Percentiles rank a stretch among this genome's conserved stretches.
These are phyloP conservation scores for Batillaria attramentaria DNA, from an alignment of 1,140 invertebrate species.

Conservation along the genomic window DNA sequence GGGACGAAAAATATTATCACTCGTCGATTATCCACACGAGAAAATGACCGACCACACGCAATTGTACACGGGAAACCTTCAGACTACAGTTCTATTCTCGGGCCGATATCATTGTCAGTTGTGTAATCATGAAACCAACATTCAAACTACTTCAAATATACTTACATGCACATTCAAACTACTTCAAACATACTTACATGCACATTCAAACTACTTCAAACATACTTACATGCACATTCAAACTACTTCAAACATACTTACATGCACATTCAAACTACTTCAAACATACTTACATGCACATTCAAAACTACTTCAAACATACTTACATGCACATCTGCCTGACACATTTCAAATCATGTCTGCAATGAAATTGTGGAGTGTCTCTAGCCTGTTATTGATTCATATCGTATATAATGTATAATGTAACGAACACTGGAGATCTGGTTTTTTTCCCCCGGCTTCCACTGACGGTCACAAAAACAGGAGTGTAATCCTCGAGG, in stretches of 20 bases:
- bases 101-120: too few species aligned
- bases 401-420: too few species aligned
- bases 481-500: too few species aligned
- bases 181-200: background rate
- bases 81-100: too few species aligned
- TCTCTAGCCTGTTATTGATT: too few species aligned
- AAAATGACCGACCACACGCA: background rate
- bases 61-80: background rate
- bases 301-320: background rate
- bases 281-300: conserved; percentile 4
- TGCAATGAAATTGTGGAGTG: too few species aligned
- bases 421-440: too few species aligned
- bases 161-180: background rate
- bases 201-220: background rate
- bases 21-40: background rate
- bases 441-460: too few species aligned
- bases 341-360: too few species aligned
- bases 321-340: background rate
- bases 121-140: too few species aligned
- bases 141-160: background rate
- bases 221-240: background rate
- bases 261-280: background rate
- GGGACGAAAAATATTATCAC: background rate
- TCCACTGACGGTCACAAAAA: too few species aligned
- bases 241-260: background rate